phyloP scores from a whole-genome alignment of 2,888 invertebrate species.

The Polymixis flavicincta region DNA sequence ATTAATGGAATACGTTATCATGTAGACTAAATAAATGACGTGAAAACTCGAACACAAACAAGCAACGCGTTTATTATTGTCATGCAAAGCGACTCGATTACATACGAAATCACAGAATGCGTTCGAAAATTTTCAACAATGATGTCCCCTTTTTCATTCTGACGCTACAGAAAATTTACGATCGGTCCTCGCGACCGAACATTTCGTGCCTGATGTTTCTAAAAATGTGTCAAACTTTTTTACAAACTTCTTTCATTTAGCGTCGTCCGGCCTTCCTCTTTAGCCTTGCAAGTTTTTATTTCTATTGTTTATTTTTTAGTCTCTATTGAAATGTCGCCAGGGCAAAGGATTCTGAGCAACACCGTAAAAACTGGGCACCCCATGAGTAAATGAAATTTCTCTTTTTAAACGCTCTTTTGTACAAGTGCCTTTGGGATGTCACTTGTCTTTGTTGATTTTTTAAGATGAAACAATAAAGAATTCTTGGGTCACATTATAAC shows the following conservation, averaged over 20 bases:
- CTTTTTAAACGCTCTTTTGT: slow-evolving; percentile 73
- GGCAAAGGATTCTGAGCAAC: slow-evolving; percentile 82
- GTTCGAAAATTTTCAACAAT: slow-evolving; percentile 88
- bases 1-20: slow-evolving; percentile 47
- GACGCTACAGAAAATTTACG: slow-evolving; percentile 89
- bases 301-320: slow-evolving; percentile 88
- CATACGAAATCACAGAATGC: slow-evolving; percentile 81
- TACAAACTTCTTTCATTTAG: slow-evolving; percentile 90
- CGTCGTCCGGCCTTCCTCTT: slow-evolving; percentile 87
- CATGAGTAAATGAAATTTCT: slow-evolving; percentile 83
- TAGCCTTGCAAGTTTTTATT: slow-evolving; percentile 86
- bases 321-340: slow-evolving; percentile 87
- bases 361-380: slow-evolving; percentile 81
- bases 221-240: slow-evolving; percentile 91
- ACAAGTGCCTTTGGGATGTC: slow-evolving; percentile 56
- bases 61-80: slow-evolving; percentile 71
- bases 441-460: slow-evolving; percentile 61
- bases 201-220: slow-evolving; percentile 90
- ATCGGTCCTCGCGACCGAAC: slow-evolving; percentile 84
- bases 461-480: slow-evolving; percentile 40
- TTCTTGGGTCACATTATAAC: slow-evolving; percentile 17
- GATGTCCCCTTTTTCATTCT: slow-evolving; percentile 89
- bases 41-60: slow-evolving; percentile 58
- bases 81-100: slow-evolving; percentile 80
- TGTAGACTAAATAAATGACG: slow-evolving; percentile 60